Evolutionary conservation across 2,113 vertebrate species (phyloP).

Genomic region (Tor tambroides): DNA sequence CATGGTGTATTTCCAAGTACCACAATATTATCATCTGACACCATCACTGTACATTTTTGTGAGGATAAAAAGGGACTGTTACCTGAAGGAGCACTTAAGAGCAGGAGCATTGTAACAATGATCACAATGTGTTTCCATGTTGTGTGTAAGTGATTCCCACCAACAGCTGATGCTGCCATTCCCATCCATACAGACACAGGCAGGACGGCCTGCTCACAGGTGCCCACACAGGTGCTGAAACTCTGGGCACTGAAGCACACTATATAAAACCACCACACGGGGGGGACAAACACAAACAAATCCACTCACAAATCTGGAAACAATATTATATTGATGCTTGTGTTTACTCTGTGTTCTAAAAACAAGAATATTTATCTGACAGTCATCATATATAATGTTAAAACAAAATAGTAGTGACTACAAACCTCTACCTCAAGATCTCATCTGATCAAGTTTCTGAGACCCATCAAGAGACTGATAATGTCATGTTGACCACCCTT

Average conservation of each 20-base stretch:
- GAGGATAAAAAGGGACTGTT: background rate
- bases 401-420: background rate
- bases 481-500: constrained; percentile 5
- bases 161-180: constrained; percentile 73
- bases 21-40: too few relatives aligned
- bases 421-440: constrained; percentile 12
- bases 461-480: constrained; percentile 23
- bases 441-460: constrained; percentile 7
- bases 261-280: constrained; percentile 38
- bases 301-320: too few relatives aligned
- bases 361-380: background rate
- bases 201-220: background rate
- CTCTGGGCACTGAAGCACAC: background rate
- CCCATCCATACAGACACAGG: constrained; percentile 73
- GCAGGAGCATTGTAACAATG: constrained; percentile 66
- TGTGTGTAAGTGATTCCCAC: constrained; percentile 55
- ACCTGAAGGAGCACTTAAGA: constrained; percentile 71
- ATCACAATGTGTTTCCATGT: constrained; percentile 65
- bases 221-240: constrained; percentile 17
- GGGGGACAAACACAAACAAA: constrained; percentile 44
- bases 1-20: too few relatives aligned
- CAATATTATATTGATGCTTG: too few relatives aligned
- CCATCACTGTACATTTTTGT: background rate
- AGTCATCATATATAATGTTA: background rate
- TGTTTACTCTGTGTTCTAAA: too few relatives aligned